Evolutionary conservation across 2,113 vertebrate genomes (phyloP).

Genomic region (Melierax canorus): DNA sequence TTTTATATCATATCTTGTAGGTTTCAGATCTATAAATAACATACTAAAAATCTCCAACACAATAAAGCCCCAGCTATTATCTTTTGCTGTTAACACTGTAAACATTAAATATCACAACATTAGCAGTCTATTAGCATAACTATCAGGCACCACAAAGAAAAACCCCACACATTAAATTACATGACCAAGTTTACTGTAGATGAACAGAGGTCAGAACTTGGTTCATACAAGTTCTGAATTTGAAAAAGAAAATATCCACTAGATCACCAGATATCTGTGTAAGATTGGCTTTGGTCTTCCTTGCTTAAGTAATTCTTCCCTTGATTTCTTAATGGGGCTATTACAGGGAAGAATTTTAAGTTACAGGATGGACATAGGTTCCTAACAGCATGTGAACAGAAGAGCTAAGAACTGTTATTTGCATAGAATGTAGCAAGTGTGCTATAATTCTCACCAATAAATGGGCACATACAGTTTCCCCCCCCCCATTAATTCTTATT

Average conservation of each 20-base stretch:
- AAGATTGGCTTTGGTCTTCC: neutral
- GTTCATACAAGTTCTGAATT: neutral
- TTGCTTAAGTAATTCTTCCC: neutral
- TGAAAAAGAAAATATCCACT: neutral
- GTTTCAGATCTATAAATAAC: slow-evolving; percentile 50
- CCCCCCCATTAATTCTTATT: neutral
- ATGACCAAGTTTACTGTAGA: neutral
- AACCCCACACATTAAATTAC: neutral
- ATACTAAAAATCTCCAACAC: neutral
- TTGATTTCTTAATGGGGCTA: neutral
- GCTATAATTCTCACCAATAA: neutral
- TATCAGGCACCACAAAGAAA: neutral
- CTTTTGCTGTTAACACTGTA: neutral
- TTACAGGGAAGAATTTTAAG: neutral
- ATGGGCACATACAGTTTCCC: neutral
- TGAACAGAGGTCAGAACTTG: neutral
- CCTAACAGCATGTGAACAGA: neutral
- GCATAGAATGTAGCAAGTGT: neutral
- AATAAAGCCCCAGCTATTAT: neutral
- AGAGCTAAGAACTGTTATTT: neutral
- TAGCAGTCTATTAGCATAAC: neutral
- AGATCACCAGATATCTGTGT: neutral
- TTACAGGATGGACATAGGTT: neutral
- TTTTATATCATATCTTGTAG: slow-evolving; percentile 63
- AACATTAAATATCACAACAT: neutral